phyloP scores from a whole-genome alignment of 2,888 invertebrate genomes.

The Phytoseiulus persimilis region DNA sequence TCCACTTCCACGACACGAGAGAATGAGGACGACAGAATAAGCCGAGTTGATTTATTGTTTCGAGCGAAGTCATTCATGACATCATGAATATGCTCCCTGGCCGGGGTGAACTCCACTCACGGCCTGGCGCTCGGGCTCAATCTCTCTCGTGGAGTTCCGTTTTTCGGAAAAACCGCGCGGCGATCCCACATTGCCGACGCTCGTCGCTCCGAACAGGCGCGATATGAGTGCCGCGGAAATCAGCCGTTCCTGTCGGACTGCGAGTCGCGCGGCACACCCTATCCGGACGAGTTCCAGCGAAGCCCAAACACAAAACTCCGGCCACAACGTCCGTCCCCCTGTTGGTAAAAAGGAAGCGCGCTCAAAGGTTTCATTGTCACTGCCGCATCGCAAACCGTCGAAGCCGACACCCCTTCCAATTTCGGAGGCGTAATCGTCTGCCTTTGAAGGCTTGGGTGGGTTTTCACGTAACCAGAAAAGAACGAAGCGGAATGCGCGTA shows the following conservation, averaged over 20 bases:
- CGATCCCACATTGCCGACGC: too few species aligned
- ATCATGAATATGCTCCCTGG: neutral
- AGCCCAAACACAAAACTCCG: neutral
- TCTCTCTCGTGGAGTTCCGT: too few species aligned
- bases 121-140: neutral
- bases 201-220: too few species aligned
- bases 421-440: neutral
- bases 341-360: neutral
- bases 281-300: neutral
- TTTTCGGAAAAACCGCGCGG: too few species aligned
- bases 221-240: too few species aligned
- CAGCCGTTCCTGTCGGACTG: too few species aligned
- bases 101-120: neutral
- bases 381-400: neutral
- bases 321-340: neutral
- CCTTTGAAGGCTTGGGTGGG: neutral
- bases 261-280: neutral
- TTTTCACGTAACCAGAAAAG: neutral
- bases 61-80: neutral
- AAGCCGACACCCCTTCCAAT: neutral
- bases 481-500: neutral
- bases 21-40: slow-evolving; percentile 30
- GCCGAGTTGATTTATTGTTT: slow-evolving; percentile 22
- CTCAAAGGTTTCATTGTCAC: neutral
- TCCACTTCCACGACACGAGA: neutral